phyloP scores from a whole-genome alignment of 2,113 vertebrate genomes.

The Pedetes capensis region DNA sequence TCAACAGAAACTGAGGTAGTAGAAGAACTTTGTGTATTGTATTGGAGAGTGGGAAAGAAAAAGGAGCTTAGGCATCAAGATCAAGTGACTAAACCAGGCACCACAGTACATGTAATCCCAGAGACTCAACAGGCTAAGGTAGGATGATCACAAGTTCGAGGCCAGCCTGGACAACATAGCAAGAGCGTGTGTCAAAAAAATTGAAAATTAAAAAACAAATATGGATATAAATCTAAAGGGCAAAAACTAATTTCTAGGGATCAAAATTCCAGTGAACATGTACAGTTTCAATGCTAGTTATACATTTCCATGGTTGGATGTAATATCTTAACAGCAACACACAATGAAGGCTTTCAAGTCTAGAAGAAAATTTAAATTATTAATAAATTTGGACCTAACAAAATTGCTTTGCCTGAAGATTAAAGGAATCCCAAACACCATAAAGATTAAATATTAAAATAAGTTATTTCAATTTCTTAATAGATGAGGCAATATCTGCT shows the following conservation, averaged over 20 bases:
- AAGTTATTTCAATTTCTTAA: conserved; percentile 60
- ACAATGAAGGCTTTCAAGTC: conserved; percentile 30
- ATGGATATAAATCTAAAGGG: background rate
- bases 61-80: background rate
- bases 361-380: conserved; percentile 33
- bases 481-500: conserved; percentile 4
- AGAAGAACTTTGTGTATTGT: background rate
- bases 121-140: background rate
- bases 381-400: conserved; percentile 40
- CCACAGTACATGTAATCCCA: no score
- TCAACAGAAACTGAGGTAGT: background rate
- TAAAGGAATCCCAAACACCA: conserved; percentile 58
- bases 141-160: background rate
- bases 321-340: background rate
- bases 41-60: background rate
- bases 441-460: conserved; percentile 65
- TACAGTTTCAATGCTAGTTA: background rate
- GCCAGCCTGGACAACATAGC: background rate
- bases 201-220: no score
- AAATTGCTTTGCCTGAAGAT: conserved; percentile 50
- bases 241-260: background rate
- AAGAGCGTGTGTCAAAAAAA: background rate
- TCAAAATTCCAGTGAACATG: conserved; percentile 2
- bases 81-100: background rate
- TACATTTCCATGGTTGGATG: background rate